These are phyloP conservation scores for Pogonocichla stellata DNA, from an alignment of 2,113 vertebrate genomes.

Conservation along the genomic window DNA sequence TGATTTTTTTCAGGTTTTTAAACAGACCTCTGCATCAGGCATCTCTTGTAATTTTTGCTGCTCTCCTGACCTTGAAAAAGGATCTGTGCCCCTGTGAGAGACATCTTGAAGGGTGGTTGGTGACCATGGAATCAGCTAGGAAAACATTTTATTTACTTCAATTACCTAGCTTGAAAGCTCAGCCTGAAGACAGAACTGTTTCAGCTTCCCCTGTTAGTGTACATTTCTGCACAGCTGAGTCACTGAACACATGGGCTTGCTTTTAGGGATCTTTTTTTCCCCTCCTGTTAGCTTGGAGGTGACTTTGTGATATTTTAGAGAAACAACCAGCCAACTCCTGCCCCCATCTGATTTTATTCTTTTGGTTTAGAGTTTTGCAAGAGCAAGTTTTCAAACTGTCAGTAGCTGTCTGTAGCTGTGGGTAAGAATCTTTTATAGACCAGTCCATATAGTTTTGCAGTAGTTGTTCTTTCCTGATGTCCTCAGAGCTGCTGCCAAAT, in stretches of 20 bases:
- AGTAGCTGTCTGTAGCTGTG: not conserved
- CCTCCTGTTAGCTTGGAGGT: not conserved
- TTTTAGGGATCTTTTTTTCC: not conserved
- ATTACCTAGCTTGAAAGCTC: not conserved
- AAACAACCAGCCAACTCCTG: accelerated
- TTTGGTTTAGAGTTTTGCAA: not conserved
- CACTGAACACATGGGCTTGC: not conserved
- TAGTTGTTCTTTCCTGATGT: not conserved
- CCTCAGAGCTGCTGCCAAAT: not conserved
- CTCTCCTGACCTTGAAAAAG: not conserved
- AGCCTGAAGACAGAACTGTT: not conserved
- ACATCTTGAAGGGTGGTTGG: not conserved
- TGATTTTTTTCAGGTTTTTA: not conserved
- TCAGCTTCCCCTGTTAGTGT: not conserved
- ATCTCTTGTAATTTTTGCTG: not conserved
- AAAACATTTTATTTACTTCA: not conserved
- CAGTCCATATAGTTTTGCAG: not conserved
- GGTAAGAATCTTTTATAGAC: not conserved
- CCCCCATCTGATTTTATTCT: not conserved
- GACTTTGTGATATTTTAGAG: not conserved
- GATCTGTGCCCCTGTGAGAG: not conserved
- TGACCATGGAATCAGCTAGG: not conserved
- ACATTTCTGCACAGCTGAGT: not conserved
- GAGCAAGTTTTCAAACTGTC: not conserved
- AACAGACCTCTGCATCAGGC: not conserved